These are phyloP conservation scores for Philhelius pedissequus DNA, from an alignment of 2,888 invertebrate species.

Conservation along the genomic window DNA sequence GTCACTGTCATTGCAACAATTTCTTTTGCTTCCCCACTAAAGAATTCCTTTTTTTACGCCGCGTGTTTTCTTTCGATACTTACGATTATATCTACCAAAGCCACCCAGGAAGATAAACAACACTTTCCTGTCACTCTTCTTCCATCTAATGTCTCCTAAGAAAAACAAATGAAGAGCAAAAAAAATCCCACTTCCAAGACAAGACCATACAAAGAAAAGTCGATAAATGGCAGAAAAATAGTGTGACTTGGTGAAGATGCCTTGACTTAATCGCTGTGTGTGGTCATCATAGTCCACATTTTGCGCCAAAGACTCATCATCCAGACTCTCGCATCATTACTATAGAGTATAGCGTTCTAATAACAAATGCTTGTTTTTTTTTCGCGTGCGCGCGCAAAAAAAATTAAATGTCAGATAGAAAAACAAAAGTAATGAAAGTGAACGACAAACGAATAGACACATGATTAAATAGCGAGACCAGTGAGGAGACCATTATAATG, in stretches of 20 bases:
- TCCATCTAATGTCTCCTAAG: conserved; percentile 22
- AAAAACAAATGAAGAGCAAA: not conserved
- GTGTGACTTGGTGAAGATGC: conserved; percentile 22
- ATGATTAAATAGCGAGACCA: conserved; percentile 4
- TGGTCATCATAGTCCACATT: conserved; percentile 42
- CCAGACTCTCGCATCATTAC: not conserved
- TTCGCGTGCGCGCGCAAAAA: not conserved
- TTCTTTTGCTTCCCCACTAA: conserved; percentile 1
- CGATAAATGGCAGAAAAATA: not conserved
- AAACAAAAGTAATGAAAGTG: conserved; percentile 32
- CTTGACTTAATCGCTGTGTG: conserved; percentile 39
- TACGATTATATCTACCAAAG: conserved; percentile 17
- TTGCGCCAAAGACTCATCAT: conserved; percentile 13
- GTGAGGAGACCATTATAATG: not conserved
- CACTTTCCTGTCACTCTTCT: conserved; percentile 50
- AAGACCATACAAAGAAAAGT: not conserved
- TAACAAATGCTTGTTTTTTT: not conserved
- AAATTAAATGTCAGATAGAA: not conserved
- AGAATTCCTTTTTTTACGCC: not conserved
- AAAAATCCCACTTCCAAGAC: not conserved
- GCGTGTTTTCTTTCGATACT: conserved; percentile 4
- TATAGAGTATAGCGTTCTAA: not conserved
- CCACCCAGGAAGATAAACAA: conserved; percentile 50
- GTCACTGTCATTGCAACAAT: conserved; percentile 35
- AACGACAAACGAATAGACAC: not conserved